Percentiles rank a stretch among this genome's conserved stretches.
Conservation (phyloP, 2,797 vertebrate species). For the Champsocephalus esox region DNA sequence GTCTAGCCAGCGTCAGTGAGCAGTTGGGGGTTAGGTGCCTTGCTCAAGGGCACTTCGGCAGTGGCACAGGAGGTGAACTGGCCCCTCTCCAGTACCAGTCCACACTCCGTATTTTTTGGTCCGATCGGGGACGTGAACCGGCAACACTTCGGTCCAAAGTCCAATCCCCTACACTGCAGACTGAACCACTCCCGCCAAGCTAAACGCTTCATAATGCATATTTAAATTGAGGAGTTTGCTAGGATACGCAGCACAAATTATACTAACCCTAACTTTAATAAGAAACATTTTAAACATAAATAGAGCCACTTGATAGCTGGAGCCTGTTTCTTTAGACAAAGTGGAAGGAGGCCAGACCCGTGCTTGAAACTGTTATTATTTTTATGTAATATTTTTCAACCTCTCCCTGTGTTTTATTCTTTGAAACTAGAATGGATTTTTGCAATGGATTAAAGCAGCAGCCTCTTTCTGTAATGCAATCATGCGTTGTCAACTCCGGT, state of each 20-base stretch:
- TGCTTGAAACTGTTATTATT: neutral
- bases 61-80: too few relatives aligned
- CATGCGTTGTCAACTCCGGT: constrained; percentile 54
- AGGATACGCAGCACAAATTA: neutral
- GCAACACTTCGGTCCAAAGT: too few relatives aligned
- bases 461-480: constrained; percentile 29
- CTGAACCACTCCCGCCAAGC: too few relatives aligned
- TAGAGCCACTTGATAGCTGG: neutral
- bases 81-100: too few relatives aligned
- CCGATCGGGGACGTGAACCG: too few relatives aligned
- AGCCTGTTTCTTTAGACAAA: neutral
- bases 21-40: too few relatives aligned
- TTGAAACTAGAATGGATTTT: neutral
- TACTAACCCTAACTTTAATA: neutral
- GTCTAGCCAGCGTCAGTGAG: too few relatives aligned
- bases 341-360: neutral
- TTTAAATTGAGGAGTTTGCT: neutral
- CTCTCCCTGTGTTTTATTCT: neutral
- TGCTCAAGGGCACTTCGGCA: too few relatives aligned
- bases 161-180: too few relatives aligned
- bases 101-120: too few relatives aligned
- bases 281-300: neutral
- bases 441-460: constrained; percentile 8
- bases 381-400: neutral
- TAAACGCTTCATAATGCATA: neutral